Evolutionary conservation across 2,797 vertebrate species (phyloP).

Genomic region (Prunella strophiata): DNA sequence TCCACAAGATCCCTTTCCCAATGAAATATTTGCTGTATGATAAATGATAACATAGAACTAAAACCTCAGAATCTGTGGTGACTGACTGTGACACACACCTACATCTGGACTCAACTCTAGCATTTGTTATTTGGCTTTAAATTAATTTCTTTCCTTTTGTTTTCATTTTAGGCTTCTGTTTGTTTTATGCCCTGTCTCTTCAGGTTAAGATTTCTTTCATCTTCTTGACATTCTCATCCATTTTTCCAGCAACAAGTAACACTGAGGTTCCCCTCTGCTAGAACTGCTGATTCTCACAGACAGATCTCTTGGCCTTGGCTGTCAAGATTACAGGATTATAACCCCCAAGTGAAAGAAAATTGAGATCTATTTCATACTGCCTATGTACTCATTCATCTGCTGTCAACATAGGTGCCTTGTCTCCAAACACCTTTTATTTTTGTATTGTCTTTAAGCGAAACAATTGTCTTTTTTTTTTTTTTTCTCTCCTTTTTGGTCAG

Average conservation of each 20-base stretch:
- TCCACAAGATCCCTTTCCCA: neutral
- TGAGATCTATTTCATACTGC: neutral
- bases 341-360: neutral
- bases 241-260: slow-evolving; percentile 16
- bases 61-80: neutral
- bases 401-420: neutral
- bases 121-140: slow-evolving; percentile 48
- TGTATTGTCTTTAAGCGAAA: neutral
- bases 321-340: neutral
- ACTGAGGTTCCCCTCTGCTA: neutral
- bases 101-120: neutral
- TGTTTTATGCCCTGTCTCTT: slow-evolving; percentile 51
- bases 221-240: slow-evolving; percentile 20
- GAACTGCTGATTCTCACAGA: slow-evolving; percentile 28
- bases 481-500: neutral
- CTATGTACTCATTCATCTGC: neutral
- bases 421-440: neutral
- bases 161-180: slow-evolving; percentile 41
- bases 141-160: slow-evolving; percentile 20
- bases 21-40: neutral
- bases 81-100: neutral
- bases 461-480: neutral
- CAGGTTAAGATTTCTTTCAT: slow-evolving; percentile 47
- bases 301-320: neutral
- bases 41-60: neutral